Evolutionary conservation across 2,113 vertebrate species (phyloP).

Genomic region (Psophia crepitans): DNA sequence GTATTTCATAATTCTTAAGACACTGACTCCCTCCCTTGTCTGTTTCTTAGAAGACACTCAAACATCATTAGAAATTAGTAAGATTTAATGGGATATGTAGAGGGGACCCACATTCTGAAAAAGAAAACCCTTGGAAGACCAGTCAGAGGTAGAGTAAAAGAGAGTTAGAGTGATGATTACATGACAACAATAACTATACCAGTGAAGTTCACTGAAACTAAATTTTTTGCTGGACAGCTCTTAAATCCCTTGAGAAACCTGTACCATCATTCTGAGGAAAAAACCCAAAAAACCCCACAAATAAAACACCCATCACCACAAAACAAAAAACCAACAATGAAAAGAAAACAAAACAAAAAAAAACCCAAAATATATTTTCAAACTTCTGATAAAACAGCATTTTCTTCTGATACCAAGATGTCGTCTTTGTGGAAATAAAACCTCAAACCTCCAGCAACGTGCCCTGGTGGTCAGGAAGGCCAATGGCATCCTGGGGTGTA

Average conservation of each 20-base stretch:
- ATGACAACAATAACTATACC: not conserved
- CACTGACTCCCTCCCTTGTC: rapidly evolving
- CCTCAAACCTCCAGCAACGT: not conserved
- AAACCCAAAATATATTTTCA: not conserved
- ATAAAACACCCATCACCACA: no score
- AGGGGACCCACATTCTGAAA: not conserved
- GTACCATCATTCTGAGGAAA: not conserved
- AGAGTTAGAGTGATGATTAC: not conserved
- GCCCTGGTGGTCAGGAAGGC: no score
- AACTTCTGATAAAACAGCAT: not conserved
- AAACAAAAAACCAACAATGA: no score
- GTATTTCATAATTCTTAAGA: not conserved
- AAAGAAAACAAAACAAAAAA: not conserved
- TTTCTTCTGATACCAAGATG: not conserved
- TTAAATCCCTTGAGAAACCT: not conserved
- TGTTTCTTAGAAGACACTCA: not conserved
- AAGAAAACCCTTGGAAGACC: not conserved
- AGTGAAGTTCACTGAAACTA: not conserved
- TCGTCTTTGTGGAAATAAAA: not conserved
- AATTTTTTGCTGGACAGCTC: not conserved
- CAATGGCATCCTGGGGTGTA: no score
- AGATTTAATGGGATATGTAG: not conserved
- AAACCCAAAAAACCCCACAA: not conserved
- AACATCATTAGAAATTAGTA: not conserved
- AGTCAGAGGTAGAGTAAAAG: not conserved